Percentiles rank a stretch among this genome's conserved stretches.
phyloP scores from a whole-genome alignment of 2,797 vertebrate genomes.

The Microtus agrestis region DNA sequence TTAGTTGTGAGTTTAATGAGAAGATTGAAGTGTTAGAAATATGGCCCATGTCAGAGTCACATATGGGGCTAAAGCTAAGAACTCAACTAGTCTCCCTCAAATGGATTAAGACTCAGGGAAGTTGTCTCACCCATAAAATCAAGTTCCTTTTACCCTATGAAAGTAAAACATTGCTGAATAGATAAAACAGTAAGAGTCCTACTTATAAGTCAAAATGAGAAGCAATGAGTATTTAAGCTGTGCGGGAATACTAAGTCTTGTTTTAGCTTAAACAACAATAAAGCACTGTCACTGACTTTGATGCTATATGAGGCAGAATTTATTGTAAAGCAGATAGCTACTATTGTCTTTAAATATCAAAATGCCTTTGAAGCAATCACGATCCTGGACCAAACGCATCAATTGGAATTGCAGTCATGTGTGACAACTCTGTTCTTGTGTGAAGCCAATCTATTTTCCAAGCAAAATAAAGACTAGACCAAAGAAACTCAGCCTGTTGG shows the following conservation, averaged over 20 bases:
- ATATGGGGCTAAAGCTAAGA: neutral
- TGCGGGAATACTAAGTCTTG: neutral
- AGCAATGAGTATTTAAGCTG: neutral
- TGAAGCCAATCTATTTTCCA: constrained; percentile 64
- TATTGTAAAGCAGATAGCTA: constrained; percentile 30
- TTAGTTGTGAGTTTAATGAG: neutral
- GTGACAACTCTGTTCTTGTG: constrained; percentile 31
- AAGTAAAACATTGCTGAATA: neutral
- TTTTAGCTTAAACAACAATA: neutral
- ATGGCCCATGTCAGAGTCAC: neutral
- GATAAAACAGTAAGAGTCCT: neutral
- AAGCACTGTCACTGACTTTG: neutral
- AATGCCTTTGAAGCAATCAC: constrained; percentile 60
- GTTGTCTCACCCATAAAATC: neutral
- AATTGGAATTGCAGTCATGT: neutral
- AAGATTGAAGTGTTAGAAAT: neutral
- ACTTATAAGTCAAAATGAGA: neutral
- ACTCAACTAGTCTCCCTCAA: neutral
- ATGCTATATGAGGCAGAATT: constrained; percentile 22
- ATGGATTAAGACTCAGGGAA: neutral
- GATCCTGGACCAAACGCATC: constrained; percentile 37
- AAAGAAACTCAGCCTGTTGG: constrained; percentile 51
- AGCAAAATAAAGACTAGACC: constrained; percentile 55
- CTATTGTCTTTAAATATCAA: constrained; percentile 66
- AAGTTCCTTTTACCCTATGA: neutral